Evolutionary conservation across 2,797 vertebrate genomes (phyloP).

Genomic region (Sparus aurata): DNA sequence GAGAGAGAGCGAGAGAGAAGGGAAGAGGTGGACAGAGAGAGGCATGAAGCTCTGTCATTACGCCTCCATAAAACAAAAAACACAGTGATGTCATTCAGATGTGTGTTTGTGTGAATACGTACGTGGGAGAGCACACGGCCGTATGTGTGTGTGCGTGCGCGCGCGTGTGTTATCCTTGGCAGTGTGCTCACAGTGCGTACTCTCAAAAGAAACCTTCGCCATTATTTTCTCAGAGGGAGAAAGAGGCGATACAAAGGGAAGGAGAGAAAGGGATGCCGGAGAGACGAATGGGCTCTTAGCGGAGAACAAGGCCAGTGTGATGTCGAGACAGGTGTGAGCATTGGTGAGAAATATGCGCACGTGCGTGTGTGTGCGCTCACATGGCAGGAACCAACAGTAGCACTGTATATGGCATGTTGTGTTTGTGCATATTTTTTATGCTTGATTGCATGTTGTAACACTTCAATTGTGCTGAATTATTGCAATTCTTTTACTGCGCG

Average conservation of each 20-base stretch:
- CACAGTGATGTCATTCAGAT: constrained; percentile 80
- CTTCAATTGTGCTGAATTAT: constrained; percentile 22
- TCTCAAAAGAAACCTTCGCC: constrained; percentile 64
- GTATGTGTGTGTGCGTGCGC: constrained; percentile 44
- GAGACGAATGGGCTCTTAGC: constrained; percentile 65
- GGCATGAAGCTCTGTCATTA: constrained; percentile 78
- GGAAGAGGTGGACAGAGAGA: constrained; percentile 47
- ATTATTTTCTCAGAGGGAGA: constrained; percentile 69
- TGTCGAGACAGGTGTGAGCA: constrained; percentile 44
- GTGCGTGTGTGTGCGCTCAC: constrained; percentile 1
- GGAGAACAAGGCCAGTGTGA: constrained; percentile 66
- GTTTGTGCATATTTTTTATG: constrained; percentile 6
- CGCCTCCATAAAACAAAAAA: constrained; percentile 82
- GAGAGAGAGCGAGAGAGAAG: background rate
- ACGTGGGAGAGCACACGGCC: constrained; percentile 32
- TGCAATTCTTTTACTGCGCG: constrained; percentile 4
- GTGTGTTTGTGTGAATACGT: constrained; percentile 52
- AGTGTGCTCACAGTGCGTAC: constrained; percentile 59
- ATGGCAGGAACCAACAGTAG: constrained; percentile 15
- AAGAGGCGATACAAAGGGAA: constrained; percentile 57
- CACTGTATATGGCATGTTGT: background rate
- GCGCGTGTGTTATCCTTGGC: constrained; percentile 66
- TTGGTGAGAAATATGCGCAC: background rate
- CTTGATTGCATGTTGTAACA: constrained; percentile 5
- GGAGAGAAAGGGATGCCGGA: constrained; percentile 37